Base-by-base conservation (phyloP, 2,113 vertebrate species). In the Leiothrix lutea region DNA sequence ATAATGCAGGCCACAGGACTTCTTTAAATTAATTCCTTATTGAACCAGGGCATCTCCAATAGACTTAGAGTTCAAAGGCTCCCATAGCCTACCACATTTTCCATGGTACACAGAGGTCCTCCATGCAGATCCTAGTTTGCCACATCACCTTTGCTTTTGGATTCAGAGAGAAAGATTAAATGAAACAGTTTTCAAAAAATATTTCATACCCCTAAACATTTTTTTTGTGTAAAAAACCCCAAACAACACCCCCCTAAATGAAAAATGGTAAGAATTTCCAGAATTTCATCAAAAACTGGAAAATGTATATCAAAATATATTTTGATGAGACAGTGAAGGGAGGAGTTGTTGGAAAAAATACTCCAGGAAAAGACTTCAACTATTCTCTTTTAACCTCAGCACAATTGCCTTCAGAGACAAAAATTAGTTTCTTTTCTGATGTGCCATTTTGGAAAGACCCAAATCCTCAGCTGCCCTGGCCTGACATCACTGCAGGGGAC, bases 1-100 rank as follows among this genome's bases (percentile, higher is more conserved):
- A 86, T 95, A 95, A 95, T 93, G 93, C 51, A 90, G 82, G 92
- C 81, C 66, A 88, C 48, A 84, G 69, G 48, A 93, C 53, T 94
- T 83, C 56, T 88, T 79, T 94, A 85, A 92, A 96, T 96, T 97
- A 93, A 94, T 94, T 94, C 80, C 60, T 94, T 81, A 92, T 84
- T 96, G 93, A 95, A 83, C 56, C 44, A 78, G 75, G 53, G 60
- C 85, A 90, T 88, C 80, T 93, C 40, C 92, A 92, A 92, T 78
- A 93, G 81, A 88, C 54, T 80, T 15, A 1, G 56, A 90, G 94
- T 95, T 95, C 92, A 95, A 93, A 96, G 82, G 74, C 38, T 92
- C 18, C 90, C 56, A 20, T 38, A 0, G 0, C 60, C 64, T 74
- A 88, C 42, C 64, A 73, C 69, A 48, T 92, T 91, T 94, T 80